These are phyloP conservation scores for Phortica variegata DNA, from an alignment of 1,140 invertebrate species.

Conservation along the genomic window DNA sequence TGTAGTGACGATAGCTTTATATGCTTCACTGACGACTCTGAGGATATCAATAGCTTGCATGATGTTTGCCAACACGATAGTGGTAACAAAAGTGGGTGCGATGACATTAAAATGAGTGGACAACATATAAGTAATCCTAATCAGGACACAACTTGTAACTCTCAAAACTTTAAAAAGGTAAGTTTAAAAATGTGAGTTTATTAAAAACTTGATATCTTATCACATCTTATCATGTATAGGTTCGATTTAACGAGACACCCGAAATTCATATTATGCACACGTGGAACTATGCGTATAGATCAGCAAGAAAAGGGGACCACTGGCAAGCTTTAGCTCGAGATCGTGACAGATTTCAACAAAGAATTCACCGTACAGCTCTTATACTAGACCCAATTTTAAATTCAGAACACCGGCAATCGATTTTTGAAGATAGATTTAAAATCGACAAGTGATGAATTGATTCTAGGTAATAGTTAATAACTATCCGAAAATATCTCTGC, in stretches of 20 bases:
- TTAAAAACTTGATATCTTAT: neutral
- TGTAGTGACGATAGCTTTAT: constrained; percentile 48
- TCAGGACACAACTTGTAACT: constrained; percentile 4
- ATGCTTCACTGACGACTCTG: constrained; percentile 37
- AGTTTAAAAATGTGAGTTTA: neutral
- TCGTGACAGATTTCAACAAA: constrained; percentile 61
- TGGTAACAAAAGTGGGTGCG: constrained; percentile 10
- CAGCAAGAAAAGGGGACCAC: constrained; percentile 63
- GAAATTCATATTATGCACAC: constrained; percentile 63
- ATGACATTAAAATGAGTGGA: constrained; percentile 19
- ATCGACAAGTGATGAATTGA: no score
- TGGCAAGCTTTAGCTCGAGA: constrained; percentile 68
- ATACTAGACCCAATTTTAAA: constrained; percentile 60
- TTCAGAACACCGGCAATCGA: constrained; percentile 58
- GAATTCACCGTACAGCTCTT: constrained; percentile 57
- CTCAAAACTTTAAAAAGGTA: constrained; percentile 32
- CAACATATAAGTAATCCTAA: constrained; percentile 20
- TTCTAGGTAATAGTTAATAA: no score
- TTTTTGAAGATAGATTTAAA: constrained; percentile 63
- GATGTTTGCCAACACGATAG: constrained; percentile 1
- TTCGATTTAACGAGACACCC: constrained; percentile 61
- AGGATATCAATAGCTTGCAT: constrained; percentile 9
- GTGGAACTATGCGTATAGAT: constrained; percentile 67
- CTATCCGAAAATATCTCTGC: no score
- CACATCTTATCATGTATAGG: constrained; percentile 56